Conservation (phyloP, 1,140 invertebrate genomes). For the Solen grandis region DNA sequence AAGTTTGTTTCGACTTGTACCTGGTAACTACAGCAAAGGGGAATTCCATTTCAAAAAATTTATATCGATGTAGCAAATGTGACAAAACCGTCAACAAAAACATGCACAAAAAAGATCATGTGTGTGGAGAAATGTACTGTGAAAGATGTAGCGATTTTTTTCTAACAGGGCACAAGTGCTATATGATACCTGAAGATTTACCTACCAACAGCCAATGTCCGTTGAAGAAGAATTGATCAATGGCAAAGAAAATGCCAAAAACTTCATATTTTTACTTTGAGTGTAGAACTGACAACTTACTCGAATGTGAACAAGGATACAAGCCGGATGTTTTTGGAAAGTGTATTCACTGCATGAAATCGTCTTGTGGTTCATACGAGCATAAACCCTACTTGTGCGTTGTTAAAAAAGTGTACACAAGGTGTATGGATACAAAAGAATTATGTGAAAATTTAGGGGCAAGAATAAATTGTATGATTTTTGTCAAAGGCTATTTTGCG, state of each 20-base stretch:
- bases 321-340: not conserved
- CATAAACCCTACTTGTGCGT: conserved; percentile 27
- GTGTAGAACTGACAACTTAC: not conserved
- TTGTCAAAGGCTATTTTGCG: not conserved
- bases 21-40: not conserved
- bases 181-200: conserved; percentile 16
- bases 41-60: not conserved
- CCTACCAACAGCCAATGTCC: not conserved
- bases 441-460: no score
- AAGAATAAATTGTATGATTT: not conserved
- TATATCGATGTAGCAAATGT: conserved; percentile 10
- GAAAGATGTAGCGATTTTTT: conserved; percentile 22
- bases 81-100: not conserved
- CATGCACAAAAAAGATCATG: conserved; percentile 13
- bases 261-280: conserved; percentile 28
- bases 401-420: conserved; percentile 15
- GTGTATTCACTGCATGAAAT: no score
- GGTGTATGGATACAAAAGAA: conserved; percentile 13
- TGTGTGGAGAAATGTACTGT: conserved; percentile 15
- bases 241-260: not conserved
- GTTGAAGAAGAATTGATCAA: not conserved
- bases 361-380: not conserved
- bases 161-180: not conserved
- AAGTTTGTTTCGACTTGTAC: not conserved
- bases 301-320: conserved; percentile 16